Evolutionary conservation across 2,797 vertebrate species (phyloP).

Genomic region (Leptatherina wallacei): DNA sequence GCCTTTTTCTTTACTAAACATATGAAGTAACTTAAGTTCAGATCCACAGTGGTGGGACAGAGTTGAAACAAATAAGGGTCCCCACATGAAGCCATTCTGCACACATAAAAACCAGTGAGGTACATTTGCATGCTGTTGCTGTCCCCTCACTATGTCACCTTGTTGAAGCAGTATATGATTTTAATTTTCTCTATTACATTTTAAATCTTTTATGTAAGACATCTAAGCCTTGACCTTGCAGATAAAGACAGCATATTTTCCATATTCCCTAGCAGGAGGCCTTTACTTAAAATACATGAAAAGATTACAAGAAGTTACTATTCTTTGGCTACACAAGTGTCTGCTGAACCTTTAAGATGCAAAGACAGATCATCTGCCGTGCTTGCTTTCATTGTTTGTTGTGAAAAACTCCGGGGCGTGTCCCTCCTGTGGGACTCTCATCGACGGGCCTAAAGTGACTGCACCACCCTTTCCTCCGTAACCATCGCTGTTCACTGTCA

Average conservation of each 20-base stretch:
- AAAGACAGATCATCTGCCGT: constrained; percentile 59
- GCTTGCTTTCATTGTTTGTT: constrained; percentile 61
- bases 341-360: constrained; percentile 57
- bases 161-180: constrained; percentile 43
- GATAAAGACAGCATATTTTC: constrained; percentile 37
- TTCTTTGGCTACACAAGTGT: constrained; percentile 43
- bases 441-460: constrained; percentile 70
- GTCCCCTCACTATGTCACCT: constrained; percentile 60
- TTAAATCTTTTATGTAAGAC: constrained; percentile 56
- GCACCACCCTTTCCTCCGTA: constrained; percentile 77
- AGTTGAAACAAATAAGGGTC: constrained; percentile 51
- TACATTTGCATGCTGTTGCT: constrained; percentile 63
- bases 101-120: constrained; percentile 39
- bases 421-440: constrained; percentile 77
- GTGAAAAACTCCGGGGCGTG: constrained; percentile 78
- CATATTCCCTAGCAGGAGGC: constrained; percentile 54
- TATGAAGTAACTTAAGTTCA: constrained; percentile 43
- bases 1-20: constrained; percentile 16
- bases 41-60: constrained; percentile 19
- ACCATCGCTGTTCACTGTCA: constrained; percentile 64
- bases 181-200: constrained; percentile 48
- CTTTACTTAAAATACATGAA: constrained; percentile 58
- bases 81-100: constrained; percentile 30
- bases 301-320: constrained; percentile 50
- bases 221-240: constrained; percentile 71